These are phyloP conservation scores for Caenorhabditis drosophilae DNA, from an alignment of 2,888 invertebrate species.

Conservation along the genomic window DNA sequence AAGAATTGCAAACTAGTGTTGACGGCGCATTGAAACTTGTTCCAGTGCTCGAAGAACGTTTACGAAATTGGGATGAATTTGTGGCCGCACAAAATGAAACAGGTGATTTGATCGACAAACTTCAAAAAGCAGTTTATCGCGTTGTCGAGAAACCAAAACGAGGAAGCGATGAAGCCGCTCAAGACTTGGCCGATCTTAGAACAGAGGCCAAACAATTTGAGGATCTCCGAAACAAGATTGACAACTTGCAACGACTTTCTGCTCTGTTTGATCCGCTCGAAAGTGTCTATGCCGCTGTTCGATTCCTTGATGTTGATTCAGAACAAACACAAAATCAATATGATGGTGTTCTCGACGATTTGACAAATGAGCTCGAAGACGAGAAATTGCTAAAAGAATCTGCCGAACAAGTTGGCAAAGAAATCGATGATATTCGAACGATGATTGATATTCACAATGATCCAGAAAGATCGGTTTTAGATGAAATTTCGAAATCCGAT, in stretches of 20 bases:
- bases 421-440: slow-evolving; percentile 18
- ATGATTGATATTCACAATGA: slow-evolving; percentile 1
- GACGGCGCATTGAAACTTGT: slow-evolving; percentile 6
- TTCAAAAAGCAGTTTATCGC: slow-evolving; percentile 1
- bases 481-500: slow-evolving; percentile 1
- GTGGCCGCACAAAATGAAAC: slow-evolving; percentile 2
- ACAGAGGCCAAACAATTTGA: slow-evolving; percentile 14
- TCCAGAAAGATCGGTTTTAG: slow-evolving; percentile 4
- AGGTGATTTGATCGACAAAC: slow-evolving; percentile 5
- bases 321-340: slow-evolving; percentile 53
- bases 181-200: slow-evolving; percentile 13
- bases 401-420: slow-evolving; percentile 27
- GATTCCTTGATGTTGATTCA: slow-evolving; percentile 56
- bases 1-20: neutral
- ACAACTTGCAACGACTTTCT: slow-evolving; percentile 48
- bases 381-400: slow-evolving; percentile 41
- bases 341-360: slow-evolving; percentile 45
- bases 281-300: slow-evolving; percentile 51
- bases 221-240: slow-evolving; percentile 32
- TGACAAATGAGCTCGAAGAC: slow-evolving; percentile 36
- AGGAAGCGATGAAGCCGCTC: slow-evolving; percentile 8
- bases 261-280: slow-evolving; percentile 53
- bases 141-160: slow-evolving; percentile 11
- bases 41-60: slow-evolving; percentile 3
- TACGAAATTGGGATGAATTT: slow-evolving; percentile 17